Evolutionary conservation across 1,140 invertebrate genomes (phyloP).

Genomic region (Heliothis subflexa): DNA sequence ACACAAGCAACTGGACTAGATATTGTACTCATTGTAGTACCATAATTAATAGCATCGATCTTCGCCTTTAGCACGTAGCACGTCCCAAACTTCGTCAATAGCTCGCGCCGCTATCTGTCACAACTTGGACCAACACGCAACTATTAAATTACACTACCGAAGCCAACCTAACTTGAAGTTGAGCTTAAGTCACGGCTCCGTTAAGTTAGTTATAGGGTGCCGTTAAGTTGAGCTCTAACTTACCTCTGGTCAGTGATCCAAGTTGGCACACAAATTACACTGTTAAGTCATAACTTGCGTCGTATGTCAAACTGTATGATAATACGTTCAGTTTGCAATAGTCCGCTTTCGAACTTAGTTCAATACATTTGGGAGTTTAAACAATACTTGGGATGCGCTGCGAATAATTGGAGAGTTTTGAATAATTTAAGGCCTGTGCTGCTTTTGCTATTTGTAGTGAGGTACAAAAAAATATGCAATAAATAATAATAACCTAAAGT

Average conservation of each 20-base stretch:
- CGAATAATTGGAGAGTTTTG: not conserved
- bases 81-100: not conserved
- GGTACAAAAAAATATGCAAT: too few relatives aligned
- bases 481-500: too few relatives aligned
- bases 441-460: too few relatives aligned
- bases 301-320: constrained; percentile 37
- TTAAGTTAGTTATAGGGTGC: constrained; percentile 53
- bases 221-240: constrained; percentile 50
- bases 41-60: not conserved
- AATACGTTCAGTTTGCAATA: constrained; percentile 28
- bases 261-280: constrained; percentile 45
- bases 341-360: not conserved
- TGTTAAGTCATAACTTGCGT: constrained; percentile 39
- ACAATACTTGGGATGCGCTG: not conserved
- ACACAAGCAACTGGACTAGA: too few relatives aligned
- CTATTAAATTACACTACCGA: constrained; percentile 61
- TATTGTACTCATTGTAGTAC: not conserved
- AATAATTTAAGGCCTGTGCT: too few relatives aligned
- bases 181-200: constrained; percentile 57
- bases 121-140: constrained; percentile 51
- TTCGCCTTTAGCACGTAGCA: not conserved
- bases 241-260: constrained; percentile 48
- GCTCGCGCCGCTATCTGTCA: not conserved
- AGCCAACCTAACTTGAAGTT: constrained; percentile 53
- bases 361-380: constrained; percentile 16